Percentiles rank a stretch among this genome's conserved stretches.
Conservation (phyloP, 2,888 invertebrate species). For the Rhingia rostrata region DNA sequence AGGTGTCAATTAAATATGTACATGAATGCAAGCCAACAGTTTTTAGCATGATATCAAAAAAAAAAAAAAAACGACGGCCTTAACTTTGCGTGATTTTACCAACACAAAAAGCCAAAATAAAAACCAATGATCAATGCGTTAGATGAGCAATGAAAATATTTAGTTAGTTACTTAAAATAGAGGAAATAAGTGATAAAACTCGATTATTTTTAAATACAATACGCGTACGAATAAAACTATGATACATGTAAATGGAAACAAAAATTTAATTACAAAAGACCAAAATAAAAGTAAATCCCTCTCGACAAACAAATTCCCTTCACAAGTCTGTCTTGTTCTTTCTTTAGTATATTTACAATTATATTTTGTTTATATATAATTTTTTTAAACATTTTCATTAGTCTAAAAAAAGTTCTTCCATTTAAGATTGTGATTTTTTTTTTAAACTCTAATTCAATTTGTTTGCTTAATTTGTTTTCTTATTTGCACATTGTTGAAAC, state of each 20-base stretch:
- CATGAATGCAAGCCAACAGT: too few relatives aligned
- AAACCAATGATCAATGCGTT: background rate
- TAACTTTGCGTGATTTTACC: background rate
- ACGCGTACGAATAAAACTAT: background rate
- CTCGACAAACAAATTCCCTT: constrained; percentile 23
- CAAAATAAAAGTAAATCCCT: constrained; percentile 28
- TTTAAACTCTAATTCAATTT: constrained; percentile 63
- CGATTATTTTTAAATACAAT: constrained; percentile 8
- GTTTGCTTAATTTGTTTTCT: constrained; percentile 67
- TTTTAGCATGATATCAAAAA: background rate
- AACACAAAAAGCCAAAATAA: constrained; percentile 17
- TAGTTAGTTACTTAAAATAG: constrained; percentile 13
- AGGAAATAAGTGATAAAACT: background rate
- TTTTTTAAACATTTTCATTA: constrained; percentile 52
- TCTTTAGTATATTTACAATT: constrained; percentile 54
- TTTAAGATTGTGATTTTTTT: constrained; percentile 23
- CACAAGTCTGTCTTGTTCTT: constrained; percentile 39
- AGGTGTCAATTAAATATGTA: too few relatives aligned
- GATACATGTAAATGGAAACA: background rate
- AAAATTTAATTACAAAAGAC: constrained; percentile 14
- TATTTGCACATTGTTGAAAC: constrained; percentile 76
- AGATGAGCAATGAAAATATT: constrained; percentile 4
- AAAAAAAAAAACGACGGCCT: too few relatives aligned
- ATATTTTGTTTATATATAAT: constrained; percentile 22
- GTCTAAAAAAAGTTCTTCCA: constrained; percentile 23